Evolutionary conservation across 2,888 invertebrate species (phyloP).

Genomic region (Agrilus cyanescens): DNA sequence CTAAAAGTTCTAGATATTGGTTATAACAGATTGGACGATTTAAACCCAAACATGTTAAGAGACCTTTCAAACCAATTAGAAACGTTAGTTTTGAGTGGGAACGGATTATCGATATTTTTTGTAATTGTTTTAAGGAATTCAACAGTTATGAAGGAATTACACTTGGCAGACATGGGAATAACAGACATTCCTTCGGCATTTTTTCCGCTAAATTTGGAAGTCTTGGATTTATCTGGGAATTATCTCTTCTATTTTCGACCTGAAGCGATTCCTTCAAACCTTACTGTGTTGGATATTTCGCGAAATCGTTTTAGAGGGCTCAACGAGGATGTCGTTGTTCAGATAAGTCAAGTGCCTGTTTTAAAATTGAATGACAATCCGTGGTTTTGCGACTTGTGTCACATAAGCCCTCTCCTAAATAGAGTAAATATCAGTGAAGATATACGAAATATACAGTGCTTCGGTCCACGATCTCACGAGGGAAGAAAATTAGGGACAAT

Average conservation of each 20-base stretch:
- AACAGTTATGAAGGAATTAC: conserved; percentile 43
- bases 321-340: conserved; percentile 37
- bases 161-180: conserved; percentile 46
- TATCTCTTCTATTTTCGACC: conserved; percentile 46
- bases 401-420: conserved; percentile 47
- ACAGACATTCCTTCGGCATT: conserved; percentile 43
- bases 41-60: conserved; percentile 45
- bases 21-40: conserved; percentile 56
- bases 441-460: conserved; percentile 44
- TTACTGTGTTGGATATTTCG: conserved; percentile 58
- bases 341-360: conserved; percentile 21
- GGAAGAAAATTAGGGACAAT: conserved; percentile 37
- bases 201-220: conserved; percentile 42
- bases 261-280: conserved; percentile 41
- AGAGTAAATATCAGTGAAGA: conserved; percentile 42
- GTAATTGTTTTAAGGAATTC: conserved; percentile 41
- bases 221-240: conserved; percentile 63
- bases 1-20: conserved; percentile 60
- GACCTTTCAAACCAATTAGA: conserved; percentile 47
- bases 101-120: conserved; percentile 44
- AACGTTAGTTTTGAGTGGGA: conserved; percentile 58
- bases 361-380: conserved; percentile 46
- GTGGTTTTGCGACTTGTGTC: conserved; percentile 60
- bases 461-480: conserved; percentile 44
- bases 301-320: conserved; percentile 57